These are phyloP conservation scores for Xenentodon cancila DNA, from an alignment of 2,797 vertebrate genomes.

Conservation along the genomic window DNA sequence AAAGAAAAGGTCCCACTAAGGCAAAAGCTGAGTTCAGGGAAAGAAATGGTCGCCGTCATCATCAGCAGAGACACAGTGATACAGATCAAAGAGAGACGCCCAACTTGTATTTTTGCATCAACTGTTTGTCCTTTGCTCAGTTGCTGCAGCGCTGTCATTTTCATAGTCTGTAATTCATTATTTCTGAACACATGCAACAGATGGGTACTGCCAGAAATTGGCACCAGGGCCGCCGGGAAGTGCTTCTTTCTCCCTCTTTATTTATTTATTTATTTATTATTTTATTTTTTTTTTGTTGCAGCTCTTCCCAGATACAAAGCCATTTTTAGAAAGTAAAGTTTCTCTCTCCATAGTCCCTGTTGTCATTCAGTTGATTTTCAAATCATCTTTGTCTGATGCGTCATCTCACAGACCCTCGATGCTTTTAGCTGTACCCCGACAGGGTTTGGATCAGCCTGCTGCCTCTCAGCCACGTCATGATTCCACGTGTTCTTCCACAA, in stretches of 20 bases:
- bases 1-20: not conserved
- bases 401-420: conserved; percentile 2
- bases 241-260: conserved; percentile 1
- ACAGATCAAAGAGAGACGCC: conserved; percentile 1
- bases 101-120: conserved; percentile 40
- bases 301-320: conserved; percentile 33
- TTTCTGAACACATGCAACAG: conserved; percentile 49
- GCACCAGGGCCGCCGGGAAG: conserved; percentile 37
- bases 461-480: conserved; percentile 25
- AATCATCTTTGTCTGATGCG: conserved; percentile 10
- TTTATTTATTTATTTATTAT: conserved; percentile 13
- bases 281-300: conserved; percentile 9
- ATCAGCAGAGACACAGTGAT: conserved; percentile 13
- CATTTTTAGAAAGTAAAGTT: conserved; percentile 43
- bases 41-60: not conserved
- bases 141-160: conserved; percentile 42
- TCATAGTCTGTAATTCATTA: conserved; percentile 70
- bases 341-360: conserved; percentile 25
- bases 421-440: conserved; percentile 56
- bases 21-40: not conserved
- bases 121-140: conserved; percentile 59
- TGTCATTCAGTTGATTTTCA: conserved; percentile 25
- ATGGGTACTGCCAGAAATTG: conserved; percentile 57
- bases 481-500: conserved; percentile 15
- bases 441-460: conserved; percentile 42